Evolutionary conservation across 1,140 invertebrate genomes (phyloP).

Genomic region (Drosophila guanche): DNA sequence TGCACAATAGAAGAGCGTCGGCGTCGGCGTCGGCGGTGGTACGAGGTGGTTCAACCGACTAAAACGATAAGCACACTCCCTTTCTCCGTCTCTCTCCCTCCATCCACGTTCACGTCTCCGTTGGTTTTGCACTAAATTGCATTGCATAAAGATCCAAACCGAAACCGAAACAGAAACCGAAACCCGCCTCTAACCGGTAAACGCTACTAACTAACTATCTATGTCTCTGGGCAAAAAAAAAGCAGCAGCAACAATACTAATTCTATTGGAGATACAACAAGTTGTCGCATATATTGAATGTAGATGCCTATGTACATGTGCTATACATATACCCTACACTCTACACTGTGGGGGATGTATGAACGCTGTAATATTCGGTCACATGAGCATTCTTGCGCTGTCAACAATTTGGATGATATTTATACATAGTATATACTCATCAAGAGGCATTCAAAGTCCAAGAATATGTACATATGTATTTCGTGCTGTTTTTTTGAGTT

Average conservation of each 20-base stretch:
- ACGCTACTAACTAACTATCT: constrained; percentile 32
- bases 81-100: constrained; percentile 34
- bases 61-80: constrained; percentile 48
- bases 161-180: constrained; percentile 11
- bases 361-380: background rate
- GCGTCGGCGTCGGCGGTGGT: constrained; percentile 31
- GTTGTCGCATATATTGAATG: constrained; percentile 17
- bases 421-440: background rate
- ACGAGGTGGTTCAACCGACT: constrained; percentile 42
- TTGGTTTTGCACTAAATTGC: constrained; percentile 45
- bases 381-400: background rate
- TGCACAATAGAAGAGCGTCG: constrained; percentile 39
- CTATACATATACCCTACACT: constrained; percentile 27
- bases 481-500: constrained; percentile 17
- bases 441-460: constrained; percentile 30
- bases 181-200: constrained; percentile 56
- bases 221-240: constrained; percentile 24
- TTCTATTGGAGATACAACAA: constrained; percentile 23
- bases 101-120: background rate
- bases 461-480: constrained; percentile 1
- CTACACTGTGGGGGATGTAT: background rate
- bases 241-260: constrained; percentile 25
- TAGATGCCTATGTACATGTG: no score
- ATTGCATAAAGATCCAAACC: constrained; percentile 43
- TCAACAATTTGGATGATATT: constrained; percentile 10